Conservation (phyloP, 2,113 vertebrate species). For the Sus scrofa region DNA sequence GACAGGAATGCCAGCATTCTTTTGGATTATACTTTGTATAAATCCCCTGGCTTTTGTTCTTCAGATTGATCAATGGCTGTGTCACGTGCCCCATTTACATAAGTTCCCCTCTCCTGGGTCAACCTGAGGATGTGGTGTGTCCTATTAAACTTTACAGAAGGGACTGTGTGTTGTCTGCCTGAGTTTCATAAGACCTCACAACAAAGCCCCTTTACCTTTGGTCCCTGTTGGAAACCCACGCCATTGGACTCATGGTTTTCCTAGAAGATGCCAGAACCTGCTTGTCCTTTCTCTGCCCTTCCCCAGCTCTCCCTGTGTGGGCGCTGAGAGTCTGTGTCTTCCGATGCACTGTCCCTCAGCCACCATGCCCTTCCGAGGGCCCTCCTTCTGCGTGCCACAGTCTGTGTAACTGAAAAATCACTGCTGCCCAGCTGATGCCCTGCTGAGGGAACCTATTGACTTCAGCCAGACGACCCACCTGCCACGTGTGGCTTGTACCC, state of each 20-base stretch:
- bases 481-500: no score
- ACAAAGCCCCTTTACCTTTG: not conserved
- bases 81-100: not conserved
- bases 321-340: not conserved
- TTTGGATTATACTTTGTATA: not conserved
- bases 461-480: no score
- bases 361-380: not conserved
- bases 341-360: accelerated
- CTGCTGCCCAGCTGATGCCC: not conserved
- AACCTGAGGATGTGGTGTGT: not conserved
- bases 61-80: not conserved
- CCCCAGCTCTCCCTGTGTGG: accelerated
- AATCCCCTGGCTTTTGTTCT: not conserved
- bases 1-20: no score
- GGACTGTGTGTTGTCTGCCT: not conserved
- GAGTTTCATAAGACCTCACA: not conserved
- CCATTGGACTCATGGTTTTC: not conserved
- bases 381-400: not conserved
- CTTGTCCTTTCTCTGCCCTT: no score
- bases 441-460: not conserved
- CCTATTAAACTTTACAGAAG: not conserved
- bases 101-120: not conserved
- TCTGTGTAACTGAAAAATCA: accelerated
- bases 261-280: not conserved
- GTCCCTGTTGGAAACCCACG: not conserved